Evolutionary conservation across 2,113 vertebrate species (phyloP), one percentile per base, ranked within the genome.

Genomic region (Noctilio leporinus): DNA sequence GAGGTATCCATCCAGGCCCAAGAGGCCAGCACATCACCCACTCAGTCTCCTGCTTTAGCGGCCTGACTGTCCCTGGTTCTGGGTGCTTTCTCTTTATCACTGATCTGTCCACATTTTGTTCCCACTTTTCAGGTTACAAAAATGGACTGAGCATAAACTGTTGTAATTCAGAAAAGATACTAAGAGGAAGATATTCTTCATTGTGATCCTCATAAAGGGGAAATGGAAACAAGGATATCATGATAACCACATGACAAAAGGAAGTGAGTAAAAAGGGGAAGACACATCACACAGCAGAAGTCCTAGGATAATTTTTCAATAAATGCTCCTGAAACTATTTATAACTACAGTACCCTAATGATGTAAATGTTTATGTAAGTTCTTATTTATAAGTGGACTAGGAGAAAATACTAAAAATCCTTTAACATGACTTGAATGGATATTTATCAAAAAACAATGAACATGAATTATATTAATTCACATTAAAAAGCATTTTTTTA

Each of bases 141-240:
- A 84, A 35, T 7, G 26, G 72, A 38, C 10, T 59, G 16, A 49
- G 24, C 26, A 64, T 47, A 26, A 75, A n/a, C 3, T 86, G 33
- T 53, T 77, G 26, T 30, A 73, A 73, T n/a, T 72, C 51, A 92
- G 64, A 38, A 67, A 77, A 40, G 53, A 65, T 9, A n/a, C 59
- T 10, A 55, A 80, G 30, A 94, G 12, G 76, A 84, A 95, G 86
- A 75, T 91, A 67, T 20, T 53, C 53, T 95, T 94, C 47, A 69
- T 26, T 94, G 16, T 45, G 70, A 38, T 67, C 19, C 87, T 62
- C 28, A 81, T 33, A 53, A 62, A 93, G n/a, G 10, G 19, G 85
- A 97, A 93, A 43, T 26, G 65, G 80, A 92, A 90, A 94, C 9
- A 51, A 85, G 89, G 43, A 83, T 20, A 28, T 15, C 15, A 33